Evolutionary conservation across 2,888 invertebrate species (phyloP), one percentile per base, ranked within the genome.

Genomic region (Phyllotreta striolata): DNA sequence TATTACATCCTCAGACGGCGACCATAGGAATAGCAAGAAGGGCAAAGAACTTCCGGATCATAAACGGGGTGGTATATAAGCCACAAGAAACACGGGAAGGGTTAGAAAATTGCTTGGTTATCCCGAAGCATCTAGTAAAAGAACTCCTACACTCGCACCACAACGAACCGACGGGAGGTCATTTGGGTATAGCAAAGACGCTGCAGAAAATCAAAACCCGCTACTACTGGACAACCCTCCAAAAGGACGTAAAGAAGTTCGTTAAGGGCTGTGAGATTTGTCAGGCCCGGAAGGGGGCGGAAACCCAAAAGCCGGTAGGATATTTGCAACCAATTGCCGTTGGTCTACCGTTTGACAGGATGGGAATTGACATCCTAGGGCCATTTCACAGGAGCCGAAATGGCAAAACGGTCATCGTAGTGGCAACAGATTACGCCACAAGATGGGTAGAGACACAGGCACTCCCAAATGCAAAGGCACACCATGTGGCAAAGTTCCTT

Each of bases 361-460:
- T 59, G 7, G 64, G 62, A 8, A 70, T 72, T 12, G 72, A 74
- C 46, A 10, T 73, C 10, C 57, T 75, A 55, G 73, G 72, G 6
- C 71, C 72, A 0, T 70, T 74, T 62, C 24, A 66, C 3, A 64
- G 57, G 49, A 72, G 70, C 37, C 55, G 40, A 9, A 47, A 39
- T 6, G 71, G 70, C n/a, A 72, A 73, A 55, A 73, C 62, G 0
- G 56, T 68, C 5, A 72, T 75, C 8, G 61, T 74, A 1, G 72
- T 75, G 4, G 72, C 73, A 0, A 73, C 72, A 1, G 73, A 73
- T 51, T 75, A 72, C 39, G 71, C 73, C 3, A 72, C 74, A 7
- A 24, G 24, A 24, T 24, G 43, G 34, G 39, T 37, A 24, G 38
- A 52, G 13, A 38, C 3, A 4, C 1, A 9, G 3, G 41, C 41